phyloP scores from a whole-genome alignment of 2,113 vertebrate genomes.

The Silurus meridionalis region DNA sequence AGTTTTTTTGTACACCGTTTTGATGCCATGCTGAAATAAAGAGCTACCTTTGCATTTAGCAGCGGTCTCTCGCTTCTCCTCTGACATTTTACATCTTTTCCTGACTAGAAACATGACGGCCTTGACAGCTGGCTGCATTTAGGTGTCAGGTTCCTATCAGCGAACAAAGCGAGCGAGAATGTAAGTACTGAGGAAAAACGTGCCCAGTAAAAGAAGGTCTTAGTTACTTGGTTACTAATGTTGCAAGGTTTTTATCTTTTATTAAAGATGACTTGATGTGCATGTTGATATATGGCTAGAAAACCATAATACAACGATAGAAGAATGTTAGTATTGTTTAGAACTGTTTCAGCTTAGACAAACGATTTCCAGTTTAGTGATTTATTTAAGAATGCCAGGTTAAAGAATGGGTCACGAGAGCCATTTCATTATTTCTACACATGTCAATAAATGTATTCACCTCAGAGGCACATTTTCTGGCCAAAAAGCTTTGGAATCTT shows the following conservation, averaged over 20 bases:
- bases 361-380: no score
- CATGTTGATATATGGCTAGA: background rate
- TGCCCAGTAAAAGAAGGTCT: background rate
- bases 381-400: background rate
- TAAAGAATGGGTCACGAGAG: background rate
- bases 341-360: background rate
- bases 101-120: background rate
- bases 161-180: constrained; percentile 7
- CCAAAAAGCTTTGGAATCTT: background rate
- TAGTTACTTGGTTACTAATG: background rate
- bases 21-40: constrained; percentile 10
- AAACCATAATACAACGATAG: background rate
- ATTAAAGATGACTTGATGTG: background rate
- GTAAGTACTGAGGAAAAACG: background rate
- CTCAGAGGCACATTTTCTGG: background rate
- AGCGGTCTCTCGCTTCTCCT: background rate
- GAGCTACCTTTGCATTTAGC: background rate
- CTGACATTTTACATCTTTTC: background rate
- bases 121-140: constrained; percentile 10
- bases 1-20: background rate
- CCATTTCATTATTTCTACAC: background rate
- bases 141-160: background rate
- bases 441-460: background rate
- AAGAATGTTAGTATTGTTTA: background rate
- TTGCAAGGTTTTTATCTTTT: background rate